These are phyloP conservation scores for Caenorhabditis remanei DNA, from an alignment of 1,140 invertebrate species.

Conservation along the genomic window DNA sequence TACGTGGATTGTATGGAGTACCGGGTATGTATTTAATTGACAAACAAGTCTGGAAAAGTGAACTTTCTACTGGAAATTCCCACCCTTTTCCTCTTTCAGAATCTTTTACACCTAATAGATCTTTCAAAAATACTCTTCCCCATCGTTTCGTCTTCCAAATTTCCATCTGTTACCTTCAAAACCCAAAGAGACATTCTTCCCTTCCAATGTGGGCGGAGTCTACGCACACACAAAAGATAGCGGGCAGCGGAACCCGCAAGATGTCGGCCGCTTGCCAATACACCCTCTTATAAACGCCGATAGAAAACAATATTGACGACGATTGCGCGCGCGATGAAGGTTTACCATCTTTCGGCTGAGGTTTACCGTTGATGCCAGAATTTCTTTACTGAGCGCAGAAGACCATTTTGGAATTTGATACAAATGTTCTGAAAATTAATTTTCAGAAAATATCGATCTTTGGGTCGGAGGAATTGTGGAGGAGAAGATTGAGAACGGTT, in stretches of 20 bases:
- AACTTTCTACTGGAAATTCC: not conserved
- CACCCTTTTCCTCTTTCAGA: not conserved
- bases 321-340: conserved; percentile 38
- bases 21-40: conserved; percentile 82
- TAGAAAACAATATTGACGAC: not conserved
- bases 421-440: not conserved
- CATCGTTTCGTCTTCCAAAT: too few relatives aligned
- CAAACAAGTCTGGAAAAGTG: not conserved
- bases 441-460: conserved; percentile 88
- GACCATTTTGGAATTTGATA: not conserved
- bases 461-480: conserved; percentile 96
- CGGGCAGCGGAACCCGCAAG: conserved; percentile 32
- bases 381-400: conserved; percentile 23
- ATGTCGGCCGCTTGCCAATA: not conserved
- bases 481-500: conserved; percentile 85
- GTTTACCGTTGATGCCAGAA: not conserved
- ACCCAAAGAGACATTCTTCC: too few relatives aligned
- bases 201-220: conserved; percentile 13
- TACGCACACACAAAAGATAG: not conserved
- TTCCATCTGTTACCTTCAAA: too few relatives aligned
- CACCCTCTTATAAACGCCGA: not conserved
- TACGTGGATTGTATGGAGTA: conserved; percentile 90
- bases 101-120: not conserved
- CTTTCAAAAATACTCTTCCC: too few relatives aligned
- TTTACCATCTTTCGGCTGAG: conserved; percentile 55